Evolutionary conservation across 2,797 vertebrate genomes (phyloP).

Genomic region (Cyclopterus lumpus): DNA sequence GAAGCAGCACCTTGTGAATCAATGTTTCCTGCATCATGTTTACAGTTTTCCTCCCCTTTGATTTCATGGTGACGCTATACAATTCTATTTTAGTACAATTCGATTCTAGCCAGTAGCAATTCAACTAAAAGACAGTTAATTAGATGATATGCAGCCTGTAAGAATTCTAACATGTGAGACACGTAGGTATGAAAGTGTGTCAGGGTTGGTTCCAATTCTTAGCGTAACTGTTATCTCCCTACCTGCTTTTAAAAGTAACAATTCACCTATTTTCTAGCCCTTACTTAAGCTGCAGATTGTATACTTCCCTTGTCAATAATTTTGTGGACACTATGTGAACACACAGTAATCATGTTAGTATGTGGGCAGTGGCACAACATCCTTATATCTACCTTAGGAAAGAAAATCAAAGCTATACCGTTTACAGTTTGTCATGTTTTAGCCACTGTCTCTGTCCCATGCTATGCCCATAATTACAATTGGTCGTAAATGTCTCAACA

Average conservation of each 20-base stretch:
- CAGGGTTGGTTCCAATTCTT: not conserved
- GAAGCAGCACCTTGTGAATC: conserved; percentile 46
- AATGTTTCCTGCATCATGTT: conserved; percentile 66
- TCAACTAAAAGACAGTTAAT: conserved; percentile 13
- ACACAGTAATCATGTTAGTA: conserved; percentile 25
- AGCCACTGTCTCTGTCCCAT: conserved; percentile 29
- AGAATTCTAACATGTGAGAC: conserved; percentile 17
- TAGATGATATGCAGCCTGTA: conserved; percentile 34
- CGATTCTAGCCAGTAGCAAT: conserved; percentile 41
- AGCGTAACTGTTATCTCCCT: not conserved
- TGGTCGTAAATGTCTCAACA: conserved; percentile 42
- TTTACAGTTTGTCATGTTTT: conserved; percentile 58
- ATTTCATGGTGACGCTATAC: conserved; percentile 36
- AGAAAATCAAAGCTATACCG: conserved; percentile 28
- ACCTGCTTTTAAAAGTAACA: not conserved
- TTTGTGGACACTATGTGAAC: conserved; percentile 46
- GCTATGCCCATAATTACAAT: conserved; percentile 2
- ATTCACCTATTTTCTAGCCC: conserved; percentile 28
- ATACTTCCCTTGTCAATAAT: conserved; percentile 27
- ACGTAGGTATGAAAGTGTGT: conserved; percentile 3
- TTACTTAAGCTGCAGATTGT: conserved; percentile 52
- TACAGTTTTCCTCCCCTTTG: conserved; percentile 57
- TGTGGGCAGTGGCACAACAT: conserved; percentile 27
- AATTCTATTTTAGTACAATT: conserved; percentile 39
- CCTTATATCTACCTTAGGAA: conserved; percentile 24